Percentiles rank a stretch among this genome's conserved stretches.
These are phyloP conservation scores for Aproaerema taeniolella DNA, from an alignment of 2,888 invertebrate species.

Conservation along the genomic window DNA sequence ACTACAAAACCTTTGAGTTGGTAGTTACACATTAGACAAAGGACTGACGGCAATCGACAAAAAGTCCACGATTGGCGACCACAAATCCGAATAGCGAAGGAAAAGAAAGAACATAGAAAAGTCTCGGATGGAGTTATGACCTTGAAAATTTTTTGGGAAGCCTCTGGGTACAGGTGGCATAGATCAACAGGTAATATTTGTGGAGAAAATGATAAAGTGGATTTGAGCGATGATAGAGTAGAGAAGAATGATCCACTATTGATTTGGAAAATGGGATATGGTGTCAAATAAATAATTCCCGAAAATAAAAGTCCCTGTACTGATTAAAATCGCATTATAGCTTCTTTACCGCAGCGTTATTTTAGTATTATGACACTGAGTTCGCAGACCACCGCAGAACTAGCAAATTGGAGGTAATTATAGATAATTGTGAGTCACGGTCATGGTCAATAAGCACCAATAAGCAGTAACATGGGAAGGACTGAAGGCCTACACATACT, in stretches of 20 bases:
- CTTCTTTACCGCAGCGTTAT: neutral
- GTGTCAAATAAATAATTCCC: neutral
- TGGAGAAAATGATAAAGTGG: no score
- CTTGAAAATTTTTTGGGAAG: no score
- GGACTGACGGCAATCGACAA: no score
- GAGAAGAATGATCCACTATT: neutral
- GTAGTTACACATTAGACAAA: no score
- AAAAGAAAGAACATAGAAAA: no score
- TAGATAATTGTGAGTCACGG: conserved; percentile 70
- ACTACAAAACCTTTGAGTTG: no score
- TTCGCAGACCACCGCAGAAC: conserved; percentile 48
- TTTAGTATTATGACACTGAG: conserved; percentile 35
- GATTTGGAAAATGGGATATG: no score
- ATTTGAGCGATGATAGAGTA: neutral
- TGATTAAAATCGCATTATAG: neutral
- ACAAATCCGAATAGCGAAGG: no score
- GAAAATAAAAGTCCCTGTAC: neutral
- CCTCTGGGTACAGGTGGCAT: no score
- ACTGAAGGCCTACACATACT: conserved; percentile 38
- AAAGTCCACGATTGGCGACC: no score
- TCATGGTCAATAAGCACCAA: conserved; percentile 77
- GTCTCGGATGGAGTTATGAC: no score
- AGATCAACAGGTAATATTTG: no score
- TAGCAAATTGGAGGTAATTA: conserved; percentile 72
- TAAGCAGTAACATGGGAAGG: conserved; percentile 67